These are phyloP conservation scores for Pomatorhinus ruficollis DNA, from an alignment of 2,113 vertebrate species.

Conservation along the genomic window DNA sequence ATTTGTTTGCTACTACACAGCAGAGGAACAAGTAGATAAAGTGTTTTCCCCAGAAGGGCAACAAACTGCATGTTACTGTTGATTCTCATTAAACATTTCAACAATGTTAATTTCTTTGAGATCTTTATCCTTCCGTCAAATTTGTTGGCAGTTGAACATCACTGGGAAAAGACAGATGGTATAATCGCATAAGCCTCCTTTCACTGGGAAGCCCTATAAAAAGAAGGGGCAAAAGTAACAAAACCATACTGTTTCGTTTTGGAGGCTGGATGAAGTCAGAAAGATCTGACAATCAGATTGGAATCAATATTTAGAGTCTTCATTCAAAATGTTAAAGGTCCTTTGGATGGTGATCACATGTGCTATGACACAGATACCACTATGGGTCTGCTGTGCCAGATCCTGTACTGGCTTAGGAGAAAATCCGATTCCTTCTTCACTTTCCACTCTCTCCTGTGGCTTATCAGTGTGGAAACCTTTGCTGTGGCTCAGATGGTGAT, in stretches of 20 bases:
- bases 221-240: neutral
- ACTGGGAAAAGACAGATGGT: neutral
- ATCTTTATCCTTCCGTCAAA: conserved; percentile 2
- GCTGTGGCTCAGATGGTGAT: neutral
- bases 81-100: neutral
- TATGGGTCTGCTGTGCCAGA: neutral
- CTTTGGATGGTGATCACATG: neutral
- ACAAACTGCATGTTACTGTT: neutral
- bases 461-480: neutral
- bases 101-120: conserved; percentile 10
- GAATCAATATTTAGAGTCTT: neutral
- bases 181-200: conserved; percentile 16
- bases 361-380: neutral
- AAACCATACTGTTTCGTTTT: neutral
- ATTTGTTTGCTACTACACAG: neutral
- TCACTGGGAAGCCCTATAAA: neutral
- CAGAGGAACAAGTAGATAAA: neutral
- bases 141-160: neutral
- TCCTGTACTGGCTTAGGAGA: neutral
- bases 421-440: neutral
- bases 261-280: neutral
- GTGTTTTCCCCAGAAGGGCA: neutral
- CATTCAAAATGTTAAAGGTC: neutral
- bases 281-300: neutral
- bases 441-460: neutral